These are phyloP conservation scores for Charadrius vociferus DNA, from an alignment of 2,113 vertebrate genomes.

Conservation along the genomic window DNA sequence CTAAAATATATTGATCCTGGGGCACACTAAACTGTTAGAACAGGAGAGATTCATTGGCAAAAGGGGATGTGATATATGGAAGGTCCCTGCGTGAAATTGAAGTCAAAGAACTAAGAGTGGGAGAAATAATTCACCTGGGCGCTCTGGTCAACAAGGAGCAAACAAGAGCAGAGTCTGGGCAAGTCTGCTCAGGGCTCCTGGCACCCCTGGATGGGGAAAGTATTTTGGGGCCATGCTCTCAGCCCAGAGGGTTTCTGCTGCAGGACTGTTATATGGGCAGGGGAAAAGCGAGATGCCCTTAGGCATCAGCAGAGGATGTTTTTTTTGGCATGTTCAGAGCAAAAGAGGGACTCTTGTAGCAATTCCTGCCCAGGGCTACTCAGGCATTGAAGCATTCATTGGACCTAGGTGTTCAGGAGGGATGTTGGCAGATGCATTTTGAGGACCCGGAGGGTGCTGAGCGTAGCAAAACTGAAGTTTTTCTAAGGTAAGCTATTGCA, in stretches of 20 bases:
- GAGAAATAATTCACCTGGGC: constrained; percentile 19
- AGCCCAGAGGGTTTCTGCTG: background rate
- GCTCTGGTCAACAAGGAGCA: background rate
- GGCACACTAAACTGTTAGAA: constrained; percentile 27
- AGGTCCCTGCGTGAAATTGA: background rate
- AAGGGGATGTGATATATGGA: constrained; percentile 23
- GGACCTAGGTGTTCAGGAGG: background rate
- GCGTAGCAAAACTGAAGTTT: background rate
- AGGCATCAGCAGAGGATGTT: background rate
- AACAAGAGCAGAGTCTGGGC: background rate
- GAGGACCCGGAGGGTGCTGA: background rate
- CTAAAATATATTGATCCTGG: constrained; percentile 60
- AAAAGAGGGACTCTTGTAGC: background rate
- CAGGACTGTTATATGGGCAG: background rate
- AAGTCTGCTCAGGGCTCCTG: background rate
- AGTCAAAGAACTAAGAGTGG: background rate
- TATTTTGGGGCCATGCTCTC: background rate
- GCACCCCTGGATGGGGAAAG: background rate
- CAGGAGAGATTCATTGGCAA: constrained; percentile 27
- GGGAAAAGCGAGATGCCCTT: background rate
- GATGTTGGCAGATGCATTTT: background rate
- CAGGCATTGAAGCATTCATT: background rate
- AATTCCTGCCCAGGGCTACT: background rate
- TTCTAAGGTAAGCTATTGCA: background rate
- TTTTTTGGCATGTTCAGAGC: background rate